Evolutionary conservation across 2,888 invertebrate genomes (phyloP), one percentile per base, ranked within the genome.

Genomic region (Arge pagana): DNA sequence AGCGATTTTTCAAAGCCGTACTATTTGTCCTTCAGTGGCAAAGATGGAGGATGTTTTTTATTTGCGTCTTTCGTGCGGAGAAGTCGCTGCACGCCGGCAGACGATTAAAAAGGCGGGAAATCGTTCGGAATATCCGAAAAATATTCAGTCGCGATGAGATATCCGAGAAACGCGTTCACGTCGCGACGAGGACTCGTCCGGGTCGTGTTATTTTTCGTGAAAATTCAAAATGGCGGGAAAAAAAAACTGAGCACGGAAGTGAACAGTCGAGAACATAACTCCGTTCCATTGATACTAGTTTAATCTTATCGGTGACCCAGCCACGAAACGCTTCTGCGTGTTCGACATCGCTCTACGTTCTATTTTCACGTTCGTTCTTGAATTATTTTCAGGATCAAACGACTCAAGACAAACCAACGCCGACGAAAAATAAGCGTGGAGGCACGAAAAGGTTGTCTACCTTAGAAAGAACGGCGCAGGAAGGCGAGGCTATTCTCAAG

Each of bases 401-500:
- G 42, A 42, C 61, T 18, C 75, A 74, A 48, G 73, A 70, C 52
- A 74, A 75, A 58, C 68, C 72, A 41, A 65, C 67, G 39, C 68
- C 68, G 24, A 59, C 65, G 50, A 81, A 79, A 72, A 72, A 76
- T 55, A 81, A 78, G 74, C 77, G 80, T 18, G 77, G 75, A 56
- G 79, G 78, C 49, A 70, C 77, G 4, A 81, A 81, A 66, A 78
- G 79, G 31, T 75, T 78, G 24, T 77, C 80, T 18, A 78, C 78
- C 33, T 68, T 80, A 45, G 80, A 81, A 59, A 75, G 79, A 53
- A 76, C 77, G 18, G 74, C 78, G 35, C 80, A 80, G 61, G 81
- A 82, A 66, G 80, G 80, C 52, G 81, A 82, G 67, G 78, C 78
- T 15, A 74, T 81, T 15, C 72, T 77, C 50, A 81, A 81, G 78